Evolutionary conservation across 2,113 vertebrate genomes (phyloP).

Genomic region (Dissostichus mawsoni): DNA sequence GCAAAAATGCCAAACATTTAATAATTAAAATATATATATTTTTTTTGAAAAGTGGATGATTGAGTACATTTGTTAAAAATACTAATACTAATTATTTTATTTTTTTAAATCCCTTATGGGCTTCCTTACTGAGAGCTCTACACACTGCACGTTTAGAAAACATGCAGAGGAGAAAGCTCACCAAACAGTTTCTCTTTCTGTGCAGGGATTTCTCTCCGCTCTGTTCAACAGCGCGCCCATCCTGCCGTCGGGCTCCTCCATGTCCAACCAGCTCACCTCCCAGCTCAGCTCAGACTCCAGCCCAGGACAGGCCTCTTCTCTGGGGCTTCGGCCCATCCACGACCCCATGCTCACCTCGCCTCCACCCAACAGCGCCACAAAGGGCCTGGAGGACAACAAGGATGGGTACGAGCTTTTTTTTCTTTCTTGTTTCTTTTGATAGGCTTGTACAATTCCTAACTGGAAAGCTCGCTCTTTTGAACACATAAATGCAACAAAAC

Average conservation of each 20-base stretch:
- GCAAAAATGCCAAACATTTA: no score
- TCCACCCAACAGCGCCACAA: conserved; percentile 67
- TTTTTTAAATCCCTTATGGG: no score
- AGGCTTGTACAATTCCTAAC: background rate
- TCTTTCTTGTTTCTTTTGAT: no score
- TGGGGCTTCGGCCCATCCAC: conserved; percentile 85
- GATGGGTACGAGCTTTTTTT: conserved; percentile 74
- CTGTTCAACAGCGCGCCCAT: conserved; percentile 98
- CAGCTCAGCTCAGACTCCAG: conserved; percentile 93
- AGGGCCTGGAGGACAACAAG: conserved; percentile 89
- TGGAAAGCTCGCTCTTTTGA: background rate
- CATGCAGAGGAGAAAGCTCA: background rate
- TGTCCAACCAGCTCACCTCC: conserved; percentile 91
- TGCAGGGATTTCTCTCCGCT: conserved; percentile 96
- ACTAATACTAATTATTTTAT: no score
- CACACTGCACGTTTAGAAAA: background rate
- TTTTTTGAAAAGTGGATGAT: no score
- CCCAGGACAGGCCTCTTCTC: conserved; percentile 84
- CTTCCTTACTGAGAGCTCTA: no score
- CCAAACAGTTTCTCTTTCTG: background rate
- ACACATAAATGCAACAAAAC: no score
- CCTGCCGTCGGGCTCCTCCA: conserved; percentile 90
- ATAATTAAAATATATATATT: no score
- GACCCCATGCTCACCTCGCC: conserved; percentile 85
- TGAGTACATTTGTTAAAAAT: no score